Base-by-base conservation (phyloP, 2,797 vertebrate genomes). In the Arctocebus calabarensis region DNA sequence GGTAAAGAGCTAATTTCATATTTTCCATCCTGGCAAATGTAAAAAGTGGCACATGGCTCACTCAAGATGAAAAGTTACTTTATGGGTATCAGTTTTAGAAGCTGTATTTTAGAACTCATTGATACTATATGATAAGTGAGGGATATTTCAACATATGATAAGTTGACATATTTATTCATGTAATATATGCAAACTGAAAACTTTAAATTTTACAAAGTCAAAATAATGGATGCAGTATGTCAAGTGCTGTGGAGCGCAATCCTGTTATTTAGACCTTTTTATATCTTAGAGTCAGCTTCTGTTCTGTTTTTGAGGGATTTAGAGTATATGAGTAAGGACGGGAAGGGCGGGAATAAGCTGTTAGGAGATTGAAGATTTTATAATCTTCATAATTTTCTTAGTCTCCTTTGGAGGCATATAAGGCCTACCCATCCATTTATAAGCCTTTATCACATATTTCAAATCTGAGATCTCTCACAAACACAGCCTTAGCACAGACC, bases 341-440 rank as follows among this genome's bases (percentile, higher is more conserved):
- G 22, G 11, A 57, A 57, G 9, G 79, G 37, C 4, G 19, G 17
- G 3, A 64, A 71, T 48, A 75, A 83, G 59, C 55, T 27, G 32
- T 20, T 74, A 88, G 68, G 62, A 88, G 83, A 32, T 11, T 64
- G n/a, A 89, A 81, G 81, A 85, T 97, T 34, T 83, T 83, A 78
- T 83, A 52, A 73, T 79, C 78, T 81, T 95, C 48, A 92, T 93
- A 74, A 94, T 96, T 94, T 96, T 94, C 59, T 52, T 4, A 20
- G 27, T 68, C 59, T 96, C 68, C 57, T 66, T n/a, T 43, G n/a
- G 81, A 62, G 83, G 8, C 77, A 34, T 77, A 71, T 70, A 68
- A 91, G 77, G 77, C 37, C 45, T 88, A 37, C n/a, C 22, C 32
- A 75, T 64, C 43, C 73, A 40, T 93, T 90, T 88, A 52, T 82